Conservation (phyloP, 2,113 vertebrate genomes). For the Cariama cristata region DNA sequence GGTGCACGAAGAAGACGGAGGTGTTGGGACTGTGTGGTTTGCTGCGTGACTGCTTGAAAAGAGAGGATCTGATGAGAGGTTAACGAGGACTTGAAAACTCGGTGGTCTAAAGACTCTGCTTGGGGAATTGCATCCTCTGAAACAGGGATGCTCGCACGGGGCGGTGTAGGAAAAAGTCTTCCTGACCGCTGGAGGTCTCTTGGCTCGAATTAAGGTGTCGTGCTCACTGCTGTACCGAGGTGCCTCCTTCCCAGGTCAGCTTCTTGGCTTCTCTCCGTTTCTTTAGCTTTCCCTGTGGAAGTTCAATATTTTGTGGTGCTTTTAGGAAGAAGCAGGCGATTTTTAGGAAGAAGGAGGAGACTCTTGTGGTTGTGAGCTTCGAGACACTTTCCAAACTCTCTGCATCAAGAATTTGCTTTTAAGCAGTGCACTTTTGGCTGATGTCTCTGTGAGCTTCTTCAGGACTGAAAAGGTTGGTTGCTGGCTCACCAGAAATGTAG, state of each 20-base stretch:
- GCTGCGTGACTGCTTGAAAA: neutral
- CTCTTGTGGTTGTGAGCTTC: neutral
- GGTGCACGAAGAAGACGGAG: neutral
- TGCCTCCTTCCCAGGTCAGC: neutral
- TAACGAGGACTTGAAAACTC: neutral
- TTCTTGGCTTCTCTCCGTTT: neutral
- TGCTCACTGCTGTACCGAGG: neutral
- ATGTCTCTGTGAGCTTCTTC: neutral
- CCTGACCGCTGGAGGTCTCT: neutral
- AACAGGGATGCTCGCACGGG: fast-evolving
- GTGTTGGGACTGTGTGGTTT: neutral
- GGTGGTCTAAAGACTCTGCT: neutral
- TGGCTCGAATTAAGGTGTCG: fast-evolving
- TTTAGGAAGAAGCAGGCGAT: neutral
- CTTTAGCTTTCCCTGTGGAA: neutral
- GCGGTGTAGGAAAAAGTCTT: neutral
- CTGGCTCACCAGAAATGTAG: neutral
- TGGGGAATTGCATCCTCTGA: neutral
- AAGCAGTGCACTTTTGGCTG: neutral
- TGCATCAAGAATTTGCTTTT: neutral
- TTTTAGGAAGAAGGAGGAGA: neutral
- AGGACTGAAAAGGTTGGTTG: neutral
- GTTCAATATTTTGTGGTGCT: fast-evolving
- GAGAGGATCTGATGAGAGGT: neutral
- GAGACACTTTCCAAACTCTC: neutral